Conservation (phyloP, 2,113 vertebrate genomes). For the Oryzias curvinotus region DNA sequence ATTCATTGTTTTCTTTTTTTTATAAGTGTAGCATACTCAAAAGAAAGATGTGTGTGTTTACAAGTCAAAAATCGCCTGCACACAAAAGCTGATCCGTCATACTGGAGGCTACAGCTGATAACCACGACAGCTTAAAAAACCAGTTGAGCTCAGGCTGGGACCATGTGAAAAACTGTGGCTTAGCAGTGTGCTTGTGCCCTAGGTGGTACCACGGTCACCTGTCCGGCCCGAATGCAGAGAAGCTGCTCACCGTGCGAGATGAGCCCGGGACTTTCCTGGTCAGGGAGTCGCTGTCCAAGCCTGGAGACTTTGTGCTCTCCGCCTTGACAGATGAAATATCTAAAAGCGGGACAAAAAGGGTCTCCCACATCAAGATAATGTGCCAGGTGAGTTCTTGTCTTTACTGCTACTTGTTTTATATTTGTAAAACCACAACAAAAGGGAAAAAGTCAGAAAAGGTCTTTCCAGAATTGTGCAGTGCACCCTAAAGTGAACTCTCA, state of each 20-base stretch:
- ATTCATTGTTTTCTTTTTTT: neutral
- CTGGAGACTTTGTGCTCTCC: slow-evolving; percentile 93
- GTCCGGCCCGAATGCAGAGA: slow-evolving; percentile 88
- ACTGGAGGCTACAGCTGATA: neutral
- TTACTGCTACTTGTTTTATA: neutral
- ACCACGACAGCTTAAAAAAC: neutral
- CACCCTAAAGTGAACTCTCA: slow-evolving; percentile 33
- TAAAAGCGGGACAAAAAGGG: slow-evolving; percentile 73
- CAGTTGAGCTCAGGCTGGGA: neutral
- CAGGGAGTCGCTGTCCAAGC: slow-evolving; percentile 94
- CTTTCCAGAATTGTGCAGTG: slow-evolving; percentile 46
- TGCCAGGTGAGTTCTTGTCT: slow-evolving; percentile 82
- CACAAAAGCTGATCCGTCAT: neutral
- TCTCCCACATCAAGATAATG: slow-evolving; percentile 94
- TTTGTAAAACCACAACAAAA: no score
- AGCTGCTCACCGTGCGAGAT: slow-evolving; percentile 82
- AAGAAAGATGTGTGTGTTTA: neutral
- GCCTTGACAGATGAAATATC: slow-evolving; percentile 83
- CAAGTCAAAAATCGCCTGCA: neutral
- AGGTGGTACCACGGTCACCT: slow-evolving; percentile 97
- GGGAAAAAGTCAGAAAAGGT: no score
- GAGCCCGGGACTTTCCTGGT: slow-evolving; percentile 90
- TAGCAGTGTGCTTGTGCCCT: slow-evolving; percentile 6
- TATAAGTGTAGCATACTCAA: no score
- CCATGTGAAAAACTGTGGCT: neutral